Evolutionary conservation across 2,797 vertebrate species (phyloP).

Genomic region (Gallinago nigripennis): DNA sequence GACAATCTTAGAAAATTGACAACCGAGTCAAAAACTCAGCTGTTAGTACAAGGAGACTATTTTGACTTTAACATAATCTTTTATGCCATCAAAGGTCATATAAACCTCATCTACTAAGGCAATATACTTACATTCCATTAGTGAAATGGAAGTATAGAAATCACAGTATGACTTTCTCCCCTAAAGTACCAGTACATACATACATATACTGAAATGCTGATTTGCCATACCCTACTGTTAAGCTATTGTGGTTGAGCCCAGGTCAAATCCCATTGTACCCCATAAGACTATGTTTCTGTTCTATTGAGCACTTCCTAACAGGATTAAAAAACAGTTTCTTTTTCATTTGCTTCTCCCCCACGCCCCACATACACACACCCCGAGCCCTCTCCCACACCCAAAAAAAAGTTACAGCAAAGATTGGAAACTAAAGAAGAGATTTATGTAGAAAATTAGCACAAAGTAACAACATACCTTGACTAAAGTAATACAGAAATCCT

Average conservation of each 20-base stretch:
- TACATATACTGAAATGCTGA: background rate
- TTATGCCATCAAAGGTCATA: background rate
- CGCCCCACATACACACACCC: too few relatives aligned
- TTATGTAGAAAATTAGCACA: background rate
- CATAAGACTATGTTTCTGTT: background rate
- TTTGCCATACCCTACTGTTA: background rate
- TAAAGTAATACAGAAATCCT: background rate
- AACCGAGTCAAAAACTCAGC: background rate
- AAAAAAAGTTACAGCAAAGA: background rate
- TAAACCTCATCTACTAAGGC: background rate
- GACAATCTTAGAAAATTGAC: background rate
- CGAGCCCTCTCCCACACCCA: too few relatives aligned
- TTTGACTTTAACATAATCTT: background rate
- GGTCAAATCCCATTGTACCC: background rate
- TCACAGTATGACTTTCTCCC: background rate
- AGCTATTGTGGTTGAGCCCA: background rate
- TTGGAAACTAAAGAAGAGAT: background rate
- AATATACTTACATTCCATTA: background rate
- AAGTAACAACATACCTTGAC: background rate
- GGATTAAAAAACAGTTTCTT: background rate
- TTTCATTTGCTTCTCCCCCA: background rate
- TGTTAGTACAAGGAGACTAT: background rate
- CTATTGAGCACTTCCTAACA: background rate
- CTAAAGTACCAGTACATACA: background rate
- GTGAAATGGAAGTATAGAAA: background rate